Evolutionary conservation across 2,113 vertebrate genomes (phyloP).

Genomic region (Phasianus colchicus): DNA sequence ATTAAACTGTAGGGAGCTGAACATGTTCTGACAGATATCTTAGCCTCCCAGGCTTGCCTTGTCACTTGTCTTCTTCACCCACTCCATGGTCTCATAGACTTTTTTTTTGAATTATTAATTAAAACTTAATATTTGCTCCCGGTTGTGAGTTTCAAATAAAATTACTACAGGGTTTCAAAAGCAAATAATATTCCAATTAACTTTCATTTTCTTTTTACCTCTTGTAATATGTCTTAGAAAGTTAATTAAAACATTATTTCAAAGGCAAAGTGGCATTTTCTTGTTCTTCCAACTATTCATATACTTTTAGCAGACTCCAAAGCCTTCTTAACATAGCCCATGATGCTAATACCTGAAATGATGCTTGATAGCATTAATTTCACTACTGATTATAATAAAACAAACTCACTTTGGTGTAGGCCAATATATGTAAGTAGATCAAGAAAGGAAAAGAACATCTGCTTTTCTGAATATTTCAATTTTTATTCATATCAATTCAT

Average conservation of each 20-base stretch:
- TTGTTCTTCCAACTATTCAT: conserved; percentile 16
- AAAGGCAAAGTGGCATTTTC: conserved; percentile 30
- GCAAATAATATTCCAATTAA: conserved; percentile 54
- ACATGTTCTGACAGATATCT: background rate
- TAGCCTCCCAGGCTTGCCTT: conserved; percentile 3
- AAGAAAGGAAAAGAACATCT: background rate
- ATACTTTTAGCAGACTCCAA: conserved; percentile 63
- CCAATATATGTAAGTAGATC: background rate
- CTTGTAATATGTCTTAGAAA: conserved; percentile 32
- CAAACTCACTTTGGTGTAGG: background rate
- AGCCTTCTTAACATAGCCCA: conserved; percentile 37
- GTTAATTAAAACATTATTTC: conserved; percentile 70
- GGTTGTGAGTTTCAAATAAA: conserved; percentile 36
- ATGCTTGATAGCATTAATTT: conserved; percentile 58
- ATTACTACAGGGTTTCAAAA: conserved; percentile 52
- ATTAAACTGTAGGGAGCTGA: background rate
- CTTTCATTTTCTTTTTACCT: conserved; percentile 44
- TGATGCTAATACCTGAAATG: conserved; percentile 41
- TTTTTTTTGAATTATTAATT: conserved; percentile 42
- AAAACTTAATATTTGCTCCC: conserved; percentile 38
- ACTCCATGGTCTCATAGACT: background rate
- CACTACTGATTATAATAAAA: conserved; percentile 61
- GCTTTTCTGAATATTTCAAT: background rate
- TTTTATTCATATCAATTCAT: background rate
- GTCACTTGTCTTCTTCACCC: background rate